These are phyloP conservation scores for Graptemys geographica DNA, from an alignment of 2,797 vertebrate genomes.

Conservation along the genomic window DNA sequence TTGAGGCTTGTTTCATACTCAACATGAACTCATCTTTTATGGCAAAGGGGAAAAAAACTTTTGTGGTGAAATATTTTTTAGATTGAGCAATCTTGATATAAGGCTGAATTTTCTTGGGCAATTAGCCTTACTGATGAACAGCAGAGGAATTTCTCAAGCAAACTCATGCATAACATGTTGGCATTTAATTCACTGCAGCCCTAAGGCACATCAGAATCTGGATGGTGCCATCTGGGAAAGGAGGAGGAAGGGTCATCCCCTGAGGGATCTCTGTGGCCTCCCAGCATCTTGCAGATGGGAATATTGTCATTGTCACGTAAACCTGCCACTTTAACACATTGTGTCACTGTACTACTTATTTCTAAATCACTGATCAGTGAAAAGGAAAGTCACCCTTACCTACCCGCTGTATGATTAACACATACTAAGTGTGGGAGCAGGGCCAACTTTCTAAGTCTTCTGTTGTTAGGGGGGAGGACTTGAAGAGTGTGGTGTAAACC, in stretches of 20 bases:
- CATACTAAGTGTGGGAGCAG: background rate
- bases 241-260: background rate
- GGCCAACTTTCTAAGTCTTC: background rate
- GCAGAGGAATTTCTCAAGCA: constrained; percentile 17
- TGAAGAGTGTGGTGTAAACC: background rate
- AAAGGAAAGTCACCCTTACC: background rate
- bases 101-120: constrained; percentile 15
- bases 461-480: fast-evolving
- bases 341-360: background rate
- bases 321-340: background rate
- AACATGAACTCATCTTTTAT: background rate
- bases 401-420: background rate
- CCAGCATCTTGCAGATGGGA: background rate
- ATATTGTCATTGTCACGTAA: background rate
- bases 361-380: background rate
- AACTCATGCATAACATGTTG: background rate
- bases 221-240: constrained; percentile 14
- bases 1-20: background rate
- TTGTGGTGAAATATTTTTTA: background rate
- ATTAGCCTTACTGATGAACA: constrained; percentile 20
- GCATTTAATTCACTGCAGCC: constrained; percentile 2
- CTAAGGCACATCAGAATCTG: background rate
- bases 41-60: background rate
- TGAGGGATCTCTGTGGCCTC: background rate
- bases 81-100: background rate